Percentiles rank a stretch among this genome's conserved stretches.
phyloP scores from a whole-genome alignment of 2,797 vertebrate genomes.

The Crenuchus spilurus region DNA sequence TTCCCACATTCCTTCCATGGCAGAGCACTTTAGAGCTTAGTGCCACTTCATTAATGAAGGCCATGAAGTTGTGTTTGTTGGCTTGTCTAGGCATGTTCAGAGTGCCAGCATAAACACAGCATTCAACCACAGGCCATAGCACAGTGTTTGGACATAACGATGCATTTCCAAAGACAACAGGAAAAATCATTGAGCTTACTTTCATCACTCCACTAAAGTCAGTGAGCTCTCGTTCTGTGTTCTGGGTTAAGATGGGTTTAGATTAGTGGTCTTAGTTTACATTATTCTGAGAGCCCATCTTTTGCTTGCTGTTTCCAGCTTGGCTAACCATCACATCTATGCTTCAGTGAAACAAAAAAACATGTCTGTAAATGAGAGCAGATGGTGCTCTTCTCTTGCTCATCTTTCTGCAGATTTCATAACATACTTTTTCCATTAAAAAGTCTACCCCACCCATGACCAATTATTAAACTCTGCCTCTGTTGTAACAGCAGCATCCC shows the following conservation, averaged over 20 bases:
- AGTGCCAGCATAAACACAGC: constrained; percentile 1
- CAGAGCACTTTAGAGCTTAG: not conserved
- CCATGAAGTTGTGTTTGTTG: constrained; percentile 15
- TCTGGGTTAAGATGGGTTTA: not conserved
- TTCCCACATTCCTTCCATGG: not conserved
- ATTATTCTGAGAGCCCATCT: not conserved
- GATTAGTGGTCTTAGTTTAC: not conserved
- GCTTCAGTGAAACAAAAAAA: not conserved
- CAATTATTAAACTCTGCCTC: not conserved
- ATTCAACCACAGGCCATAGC: constrained; percentile 12
- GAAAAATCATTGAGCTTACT: not conserved
- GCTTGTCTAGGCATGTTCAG: not conserved
- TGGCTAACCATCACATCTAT: not conserved
- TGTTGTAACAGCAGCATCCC: too few species aligned
- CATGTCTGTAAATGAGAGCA: constrained; percentile 33
- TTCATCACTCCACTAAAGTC: not conserved
- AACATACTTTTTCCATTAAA: not conserved
- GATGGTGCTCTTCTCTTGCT: not conserved
- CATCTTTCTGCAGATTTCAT: not conserved
- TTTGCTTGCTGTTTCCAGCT: not conserved
- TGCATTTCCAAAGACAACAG: not conserved
- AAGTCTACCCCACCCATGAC: not conserved
- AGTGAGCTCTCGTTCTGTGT: not conserved
- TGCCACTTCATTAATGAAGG: not conserved
- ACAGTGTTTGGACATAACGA: not conserved